A percentile compares a stretch with the other conserved stretches of the same genome.
Conservation (phyloP, 1,140 invertebrate genomes). For the Asobara japonica region DNA sequence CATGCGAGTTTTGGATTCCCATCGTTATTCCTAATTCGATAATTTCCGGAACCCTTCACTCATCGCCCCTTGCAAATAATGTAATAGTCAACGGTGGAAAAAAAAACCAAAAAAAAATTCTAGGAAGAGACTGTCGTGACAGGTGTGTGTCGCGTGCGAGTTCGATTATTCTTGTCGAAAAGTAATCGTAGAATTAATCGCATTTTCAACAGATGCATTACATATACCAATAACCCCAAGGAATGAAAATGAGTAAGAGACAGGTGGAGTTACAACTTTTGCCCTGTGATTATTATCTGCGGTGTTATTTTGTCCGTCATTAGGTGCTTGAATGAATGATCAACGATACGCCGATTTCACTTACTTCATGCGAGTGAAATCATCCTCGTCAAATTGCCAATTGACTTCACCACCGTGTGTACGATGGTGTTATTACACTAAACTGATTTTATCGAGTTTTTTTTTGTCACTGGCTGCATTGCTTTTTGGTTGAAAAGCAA, state of each 20-base stretch:
- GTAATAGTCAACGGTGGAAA: neutral
- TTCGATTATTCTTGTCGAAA: neutral
- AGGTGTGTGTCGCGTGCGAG: constrained; percentile 12
- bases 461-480: too few species aligned
- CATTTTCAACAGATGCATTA: constrained; percentile 11
- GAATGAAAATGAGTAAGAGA: constrained; percentile 1
- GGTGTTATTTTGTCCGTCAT: constrained; percentile 23
- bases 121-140: neutral
- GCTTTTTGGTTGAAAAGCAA: neutral
- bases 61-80: neutral
- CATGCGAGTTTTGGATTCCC: too few species aligned
- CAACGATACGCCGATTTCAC: neutral
- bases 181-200: constrained; percentile 5
- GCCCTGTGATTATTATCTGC: neutral
- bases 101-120: neutral
- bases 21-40: too few species aligned
- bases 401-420: constrained; percentile 9
- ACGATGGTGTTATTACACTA: neutral
- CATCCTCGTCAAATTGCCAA: constrained; percentile 18
- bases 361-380: neutral
- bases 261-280: constrained; percentile 9
- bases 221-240: neutral
- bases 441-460: constrained; percentile 3
- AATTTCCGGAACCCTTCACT: neutral
- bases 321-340: constrained; percentile 13